Percentiles rank a stretch among this genome's conserved stretches.
These are phyloP conservation scores for Nannospalax galili DNA, from an alignment of 2,113 vertebrate genomes.

Conservation along the genomic window DNA sequence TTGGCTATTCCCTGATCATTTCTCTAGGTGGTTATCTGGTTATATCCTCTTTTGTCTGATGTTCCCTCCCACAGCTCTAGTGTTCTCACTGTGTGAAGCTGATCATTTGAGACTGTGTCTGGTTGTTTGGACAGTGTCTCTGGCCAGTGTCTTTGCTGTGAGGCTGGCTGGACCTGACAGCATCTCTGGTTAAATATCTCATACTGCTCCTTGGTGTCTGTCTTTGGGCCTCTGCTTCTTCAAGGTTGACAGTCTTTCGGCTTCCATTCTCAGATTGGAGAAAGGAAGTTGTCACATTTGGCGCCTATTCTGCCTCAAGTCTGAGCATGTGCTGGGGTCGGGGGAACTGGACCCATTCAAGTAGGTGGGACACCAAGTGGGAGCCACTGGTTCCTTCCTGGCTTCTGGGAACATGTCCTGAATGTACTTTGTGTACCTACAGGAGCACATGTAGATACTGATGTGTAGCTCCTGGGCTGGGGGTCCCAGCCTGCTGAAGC, in stretches of 20 bases:
- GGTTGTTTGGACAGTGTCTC: background rate
- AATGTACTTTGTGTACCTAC: background rate
- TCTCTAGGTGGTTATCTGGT: background rate
- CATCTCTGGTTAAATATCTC: background rate
- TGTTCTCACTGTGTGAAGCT: background rate
- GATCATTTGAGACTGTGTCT: background rate
- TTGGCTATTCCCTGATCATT: background rate
- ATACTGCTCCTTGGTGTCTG: background rate
- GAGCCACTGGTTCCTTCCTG: background rate
- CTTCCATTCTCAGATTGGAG: background rate
- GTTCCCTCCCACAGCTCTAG: background rate
- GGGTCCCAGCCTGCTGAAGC: background rate
- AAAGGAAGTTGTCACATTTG: background rate
- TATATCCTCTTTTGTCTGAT: background rate
- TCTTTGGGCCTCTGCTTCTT: constrained; percentile 39
- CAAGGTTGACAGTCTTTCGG: constrained; percentile 4
- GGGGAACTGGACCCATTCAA: background rate
- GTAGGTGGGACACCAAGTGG: background rate
- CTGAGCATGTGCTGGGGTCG: background rate
- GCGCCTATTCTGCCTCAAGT: background rate
- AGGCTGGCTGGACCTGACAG: background rate
- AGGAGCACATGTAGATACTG: background rate
- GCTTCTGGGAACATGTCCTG: background rate
- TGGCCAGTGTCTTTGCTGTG: background rate
- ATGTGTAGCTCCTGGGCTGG: background rate